A percentile compares a stretch with the other conserved stretches of the same genome.
Conservation (phyloP, 2,797 vertebrate genomes). For the Prionace glauca region DNA sequence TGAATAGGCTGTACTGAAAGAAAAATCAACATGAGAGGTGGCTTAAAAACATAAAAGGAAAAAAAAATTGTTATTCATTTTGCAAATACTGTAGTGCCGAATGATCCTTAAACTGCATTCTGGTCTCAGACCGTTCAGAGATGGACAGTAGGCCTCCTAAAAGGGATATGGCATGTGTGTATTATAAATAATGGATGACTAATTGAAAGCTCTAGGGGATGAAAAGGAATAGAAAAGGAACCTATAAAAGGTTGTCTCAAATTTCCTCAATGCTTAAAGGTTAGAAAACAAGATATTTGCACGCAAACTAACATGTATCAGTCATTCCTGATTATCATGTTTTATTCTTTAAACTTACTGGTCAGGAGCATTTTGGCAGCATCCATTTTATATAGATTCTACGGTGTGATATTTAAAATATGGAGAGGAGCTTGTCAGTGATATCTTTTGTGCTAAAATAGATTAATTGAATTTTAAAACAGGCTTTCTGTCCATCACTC, state of each 20-base stretch:
- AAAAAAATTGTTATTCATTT: not conserved
- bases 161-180: conserved; percentile 32
- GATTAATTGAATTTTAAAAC: not conserved
- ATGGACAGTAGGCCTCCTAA: conserved; percentile 35
- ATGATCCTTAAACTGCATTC: conserved; percentile 3
- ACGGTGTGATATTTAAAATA: not conserved
- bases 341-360: conserved; percentile 20
- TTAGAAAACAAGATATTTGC: not conserved
- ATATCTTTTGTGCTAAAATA: not conserved
- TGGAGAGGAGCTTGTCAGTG: not conserved
- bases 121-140: conserved; percentile 23
- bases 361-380: not conserved
- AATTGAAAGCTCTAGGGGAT: not conserved
- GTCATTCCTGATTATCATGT: not conserved
- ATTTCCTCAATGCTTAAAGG: not conserved
- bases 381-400: not conserved
- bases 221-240: not conserved
- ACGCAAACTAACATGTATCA: not conserved
- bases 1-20: not conserved
- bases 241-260: conserved; percentile 4
- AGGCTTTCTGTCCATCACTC: not conserved
- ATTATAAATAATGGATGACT: conserved; percentile 34
- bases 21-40: not conserved
- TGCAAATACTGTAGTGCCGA: not conserved
- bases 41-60: not conserved